Evolutionary conservation across 2,888 invertebrate species (phyloP), one percentile per base, ranked within the genome.

Genomic region (Patella pellucida): DNA sequence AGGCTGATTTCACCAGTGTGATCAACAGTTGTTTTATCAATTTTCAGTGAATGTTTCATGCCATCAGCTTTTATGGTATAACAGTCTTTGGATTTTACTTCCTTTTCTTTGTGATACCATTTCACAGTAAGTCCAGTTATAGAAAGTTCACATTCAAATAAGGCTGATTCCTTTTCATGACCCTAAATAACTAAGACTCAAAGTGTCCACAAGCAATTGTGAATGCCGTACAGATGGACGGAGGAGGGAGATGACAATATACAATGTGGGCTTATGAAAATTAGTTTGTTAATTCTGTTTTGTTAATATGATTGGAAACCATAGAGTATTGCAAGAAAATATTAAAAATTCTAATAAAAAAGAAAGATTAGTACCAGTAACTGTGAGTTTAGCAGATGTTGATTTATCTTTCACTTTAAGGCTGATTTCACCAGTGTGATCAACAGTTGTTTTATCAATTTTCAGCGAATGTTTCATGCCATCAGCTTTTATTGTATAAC

Each of bases 101-200:
- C 96, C 85, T 94, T 94, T 94, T 85, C 87, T 75, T 87, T 81
- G 78, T 96, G 95, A 92, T 94, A 95, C 97, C 97, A 97, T 89
- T 95, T 95, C 0, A 97, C 97, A 2, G 96, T 92, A n/a, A 97
- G 97, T 90, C 97, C 97, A 54, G 97, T 97, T 92, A 97, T 97
- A 23, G 96, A 96, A 16, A 98, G 92, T 91, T 97, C 97, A 84
- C 97, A 95, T 87, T 96, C 96, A 90, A 98, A 96, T 50, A 94
- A 94, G 1, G 96, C 96, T 84, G 72, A 72, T 19, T 79, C 81
- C 56, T 84, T 82, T 70, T 81, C 83, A 5, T n/a, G n/a, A n/a
- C n/a, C n/a, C n/a, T n/a, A n/a, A n/a, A n/a, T n/a, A n/a, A n/a
- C n/a, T n/a, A n/a, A n/a, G n/a, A n/a, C n/a, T n/a, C n/a, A n/a